Base-by-base conservation (phyloP, 2,888 invertebrate species). In the Eupelmus urozonus region DNA sequence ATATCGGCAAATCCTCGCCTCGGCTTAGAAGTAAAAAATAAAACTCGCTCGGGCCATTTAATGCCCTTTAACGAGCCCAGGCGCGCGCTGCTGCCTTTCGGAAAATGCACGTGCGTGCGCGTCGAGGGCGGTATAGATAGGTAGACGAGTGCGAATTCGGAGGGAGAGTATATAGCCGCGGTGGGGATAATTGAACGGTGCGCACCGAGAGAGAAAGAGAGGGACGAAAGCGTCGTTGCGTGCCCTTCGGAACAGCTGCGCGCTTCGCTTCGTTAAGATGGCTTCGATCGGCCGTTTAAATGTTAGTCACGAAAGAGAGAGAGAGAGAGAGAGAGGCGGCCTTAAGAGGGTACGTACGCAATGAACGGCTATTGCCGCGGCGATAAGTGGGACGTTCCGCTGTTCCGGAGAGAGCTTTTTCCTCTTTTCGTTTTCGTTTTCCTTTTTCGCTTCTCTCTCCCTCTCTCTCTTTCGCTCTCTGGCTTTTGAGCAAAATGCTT, bases 141-240 rank as follows among this genome's bases (percentile, higher is more conserved):
- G 13, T 42, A 42, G 42, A 42, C 9, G n/a, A 20, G 25, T 23
- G 25, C 16, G 55, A 23, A 55, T 57, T 25, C 55, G 55, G 55
- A 57, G 55, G 55, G 25, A 57, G 27, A 13, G 25, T 9, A n/a
- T 57, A 11, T 1, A 9, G 16, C n/a, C 34, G 34, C n/a, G 34
- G 34, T 34, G 9, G 9, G 9, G 67, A 72, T 81, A 81, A 81
- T 78, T 81, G 77, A 81, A 78, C 57, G 77, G 75, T 81, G 79
- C 77, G 81, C 45, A 51, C 73, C 70, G 9, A 45, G 45, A 2
- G n/a, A n/a, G n/a, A 79, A 79, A 77, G 67, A 81, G 79, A 81
- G 70, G 66, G 34, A 40, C n/a, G 66, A 34, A 53, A 67, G 34
- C 20, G 9, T 3, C 9, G 9, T 34, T 34, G 34, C 34, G 34